phyloP scores from a whole-genome alignment of 1,140 invertebrate species.

The Aphis gossypii region DNA sequence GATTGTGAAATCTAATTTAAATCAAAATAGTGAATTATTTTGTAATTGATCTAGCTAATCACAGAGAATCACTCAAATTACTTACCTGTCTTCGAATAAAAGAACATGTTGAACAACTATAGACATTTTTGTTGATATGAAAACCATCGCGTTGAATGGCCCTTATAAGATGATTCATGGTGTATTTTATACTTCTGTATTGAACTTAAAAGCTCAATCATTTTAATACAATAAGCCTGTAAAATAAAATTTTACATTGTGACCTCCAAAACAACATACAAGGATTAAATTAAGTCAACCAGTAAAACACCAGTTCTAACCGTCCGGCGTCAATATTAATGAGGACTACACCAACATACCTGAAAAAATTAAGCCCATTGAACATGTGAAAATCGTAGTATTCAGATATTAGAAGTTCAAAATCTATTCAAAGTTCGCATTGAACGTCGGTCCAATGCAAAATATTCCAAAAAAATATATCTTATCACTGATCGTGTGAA shows the following conservation, averaged over 20 bases:
- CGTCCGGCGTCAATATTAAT: neutral
- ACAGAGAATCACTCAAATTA: neutral
- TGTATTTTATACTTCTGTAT: neutral
- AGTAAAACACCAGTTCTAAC: neutral
- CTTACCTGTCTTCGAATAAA: neutral
- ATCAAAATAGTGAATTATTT: neutral
- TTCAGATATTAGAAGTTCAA: neutral
- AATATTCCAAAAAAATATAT: neutral
- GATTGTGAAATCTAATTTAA: conserved; percentile 44
- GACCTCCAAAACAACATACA: conserved; percentile 22
- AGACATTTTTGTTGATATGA: neutral
- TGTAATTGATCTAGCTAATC: neutral
- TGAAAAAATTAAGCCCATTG: conserved; percentile 22
- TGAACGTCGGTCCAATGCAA: neutral
- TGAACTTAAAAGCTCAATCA: neutral
- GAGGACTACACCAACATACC: neutral
- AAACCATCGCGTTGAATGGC: neutral
- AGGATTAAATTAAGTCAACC: neutral
- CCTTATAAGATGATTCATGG: neutral
- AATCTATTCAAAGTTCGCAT: neutral
- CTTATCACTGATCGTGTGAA: no score
- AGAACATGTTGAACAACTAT: conserved; percentile 9
- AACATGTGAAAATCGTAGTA: neutral
- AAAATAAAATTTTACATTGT: conserved; percentile 15
- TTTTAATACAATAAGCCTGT: conserved; percentile 34